Conservation (phyloP, 2,113 vertebrate genomes). For the Andinoacara biseriatus region DNA sequence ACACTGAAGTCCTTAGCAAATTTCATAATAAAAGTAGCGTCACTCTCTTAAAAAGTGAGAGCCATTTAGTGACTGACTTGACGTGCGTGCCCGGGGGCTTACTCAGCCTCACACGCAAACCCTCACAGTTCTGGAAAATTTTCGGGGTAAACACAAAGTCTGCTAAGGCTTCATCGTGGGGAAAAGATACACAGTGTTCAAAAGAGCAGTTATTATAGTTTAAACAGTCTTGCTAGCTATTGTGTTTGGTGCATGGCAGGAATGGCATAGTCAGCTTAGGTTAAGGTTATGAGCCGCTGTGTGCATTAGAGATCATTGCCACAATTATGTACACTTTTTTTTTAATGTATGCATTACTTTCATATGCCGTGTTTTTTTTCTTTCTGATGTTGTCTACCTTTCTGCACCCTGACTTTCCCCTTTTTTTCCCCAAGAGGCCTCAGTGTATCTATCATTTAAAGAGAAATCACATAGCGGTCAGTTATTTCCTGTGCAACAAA, state of each 20-base stretch:
- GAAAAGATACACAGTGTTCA: constrained; percentile 75
- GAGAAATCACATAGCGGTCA: background rate
- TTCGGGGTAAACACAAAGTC: constrained; percentile 50
- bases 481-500: constrained; percentile 36
- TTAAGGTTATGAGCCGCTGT: constrained; percentile 20
- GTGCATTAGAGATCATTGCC: constrained; percentile 17
- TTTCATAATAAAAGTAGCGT: constrained; percentile 38
- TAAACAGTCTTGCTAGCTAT: constrained; percentile 75
- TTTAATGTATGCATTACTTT: constrained; percentile 1
- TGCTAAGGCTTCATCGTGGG: constrained; percentile 70
- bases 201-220: constrained; percentile 62
- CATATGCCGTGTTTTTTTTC: background rate
- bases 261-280: constrained; percentile 49
- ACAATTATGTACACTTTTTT: constrained; percentile 38
- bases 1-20: constrained; percentile 61
- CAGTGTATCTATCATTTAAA: background rate
- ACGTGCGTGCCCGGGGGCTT: background rate
- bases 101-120: background rate
- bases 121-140: constrained; percentile 51
- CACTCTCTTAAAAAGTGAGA: constrained; percentile 48
- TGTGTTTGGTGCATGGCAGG: constrained; percentile 43
- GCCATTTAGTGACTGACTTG: constrained; percentile 26
- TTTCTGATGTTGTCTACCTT: background rate
- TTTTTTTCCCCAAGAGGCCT: background rate
- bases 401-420: background rate